Conservation (phyloP, 2,797 vertebrate species). For the Pelodytes ibericus region DNA sequence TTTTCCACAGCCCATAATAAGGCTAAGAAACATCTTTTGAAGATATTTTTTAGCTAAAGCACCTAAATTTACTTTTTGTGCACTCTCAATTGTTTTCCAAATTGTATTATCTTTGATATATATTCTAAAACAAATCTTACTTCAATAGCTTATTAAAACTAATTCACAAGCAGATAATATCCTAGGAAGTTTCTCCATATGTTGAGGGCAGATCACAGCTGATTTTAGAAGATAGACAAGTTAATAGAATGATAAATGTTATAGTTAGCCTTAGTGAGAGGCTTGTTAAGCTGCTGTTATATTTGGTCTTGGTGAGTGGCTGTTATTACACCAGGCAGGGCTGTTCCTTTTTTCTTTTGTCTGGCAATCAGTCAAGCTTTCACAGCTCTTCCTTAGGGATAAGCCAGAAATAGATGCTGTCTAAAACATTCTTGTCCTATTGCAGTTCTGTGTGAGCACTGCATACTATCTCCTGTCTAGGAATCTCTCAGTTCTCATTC, state of each 20-base stretch:
- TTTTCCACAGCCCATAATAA: no score
- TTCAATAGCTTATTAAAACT: no score
- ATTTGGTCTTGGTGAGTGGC: slow-evolving; percentile 24
- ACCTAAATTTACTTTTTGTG: no score
- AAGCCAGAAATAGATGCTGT: slow-evolving; percentile 39
- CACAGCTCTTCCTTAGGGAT: slow-evolving; percentile 32
- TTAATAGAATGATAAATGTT: slow-evolving; percentile 17
- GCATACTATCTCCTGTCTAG: slow-evolving; percentile 16
- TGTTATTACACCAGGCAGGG: slow-evolving; percentile 25
- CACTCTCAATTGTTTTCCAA: no score
- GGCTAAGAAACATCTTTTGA: no score
- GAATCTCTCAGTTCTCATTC: slow-evolving; percentile 6
- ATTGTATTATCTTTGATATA: no score
- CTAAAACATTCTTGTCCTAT: slow-evolving; percentile 39
- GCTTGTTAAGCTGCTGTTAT: slow-evolving; percentile 19
- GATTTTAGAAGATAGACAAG: slow-evolving; percentile 12
- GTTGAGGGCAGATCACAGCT: slow-evolving; percentile 24
- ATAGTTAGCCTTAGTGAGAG: slow-evolving; percentile 2
- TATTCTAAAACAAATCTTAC: no score
- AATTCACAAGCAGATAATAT: no score
- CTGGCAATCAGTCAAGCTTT: slow-evolving; percentile 39
- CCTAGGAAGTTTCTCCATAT: no score
- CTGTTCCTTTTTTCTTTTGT: slow-evolving; percentile 46
- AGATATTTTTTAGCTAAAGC: no score
- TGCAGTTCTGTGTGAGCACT: slow-evolving; percentile 1